phyloP scores from a whole-genome alignment of 2,888 invertebrate species.

The Hemaris fuciformis region DNA sequence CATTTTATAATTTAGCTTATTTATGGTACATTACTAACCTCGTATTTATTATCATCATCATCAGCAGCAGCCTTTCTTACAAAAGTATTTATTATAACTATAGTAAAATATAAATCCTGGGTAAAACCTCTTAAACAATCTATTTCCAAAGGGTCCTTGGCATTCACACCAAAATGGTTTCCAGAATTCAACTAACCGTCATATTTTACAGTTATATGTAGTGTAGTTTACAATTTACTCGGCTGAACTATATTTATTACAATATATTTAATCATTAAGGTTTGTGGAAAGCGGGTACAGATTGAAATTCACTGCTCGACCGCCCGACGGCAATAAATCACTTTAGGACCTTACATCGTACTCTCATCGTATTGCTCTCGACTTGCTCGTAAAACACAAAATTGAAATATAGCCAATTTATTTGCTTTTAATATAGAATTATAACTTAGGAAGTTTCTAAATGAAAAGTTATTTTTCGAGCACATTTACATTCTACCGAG shows the following conservation, averaged over 20 bases:
- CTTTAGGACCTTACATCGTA: neutral
- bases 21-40: too few relatives aligned
- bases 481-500: too few relatives aligned
- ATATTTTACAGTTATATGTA: too few relatives aligned
- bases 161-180: too few relatives aligned
- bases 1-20: too few relatives aligned
- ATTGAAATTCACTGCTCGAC: conserved; percentile 50
- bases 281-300: conserved; percentile 21
- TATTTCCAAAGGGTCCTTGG: too few relatives aligned
- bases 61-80: too few relatives aligned
- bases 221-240: neutral
- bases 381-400: neutral
- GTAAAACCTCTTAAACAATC: too few relatives aligned
- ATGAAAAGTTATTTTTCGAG: neutral
- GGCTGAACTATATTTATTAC: neutral
- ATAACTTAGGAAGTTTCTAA: neutral
- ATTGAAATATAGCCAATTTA: neutral
- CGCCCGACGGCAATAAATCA: conserved; percentile 32
- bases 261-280: neutral
- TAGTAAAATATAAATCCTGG: too few relatives aligned
- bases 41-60: too few relatives aligned
- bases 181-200: too few relatives aligned
- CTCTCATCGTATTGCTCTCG: neutral
- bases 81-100: too few relatives aligned
- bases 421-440: neutral